phyloP scores from a whole-genome alignment of 2,888 invertebrate species.

The Teleiodes luculella region DNA sequence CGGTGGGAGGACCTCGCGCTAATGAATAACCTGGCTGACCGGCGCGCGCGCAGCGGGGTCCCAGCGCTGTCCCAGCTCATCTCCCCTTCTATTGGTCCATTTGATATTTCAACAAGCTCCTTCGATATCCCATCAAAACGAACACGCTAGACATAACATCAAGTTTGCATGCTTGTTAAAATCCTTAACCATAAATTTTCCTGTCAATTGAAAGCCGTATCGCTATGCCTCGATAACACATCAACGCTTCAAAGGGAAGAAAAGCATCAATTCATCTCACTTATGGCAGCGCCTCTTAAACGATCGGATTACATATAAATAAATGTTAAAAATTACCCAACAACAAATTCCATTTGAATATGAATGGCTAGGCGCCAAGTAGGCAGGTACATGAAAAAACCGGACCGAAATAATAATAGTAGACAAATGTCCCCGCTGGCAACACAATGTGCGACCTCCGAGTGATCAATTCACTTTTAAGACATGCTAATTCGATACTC shows the following conservation, averaged over 20 bases:
- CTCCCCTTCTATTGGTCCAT: slow-evolving; percentile 31
- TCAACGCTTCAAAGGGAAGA: slow-evolving; percentile 40
- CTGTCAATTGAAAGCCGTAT: background rate
- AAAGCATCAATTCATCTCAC: slow-evolving; percentile 55
- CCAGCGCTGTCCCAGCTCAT: background rate
- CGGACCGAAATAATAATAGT: slow-evolving; percentile 69
- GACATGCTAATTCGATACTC: slow-evolving; percentile 70
- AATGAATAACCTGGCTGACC: slow-evolving; percentile 63
- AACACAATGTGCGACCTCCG: slow-evolving; percentile 68
- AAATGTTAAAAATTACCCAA: slow-evolving; percentile 72
- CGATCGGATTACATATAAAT: slow-evolving; percentile 68
- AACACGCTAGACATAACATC: background rate
- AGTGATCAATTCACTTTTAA: slow-evolving; percentile 65
- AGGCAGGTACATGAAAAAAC: slow-evolving; percentile 75
- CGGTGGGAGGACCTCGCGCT: slow-evolving; percentile 71
- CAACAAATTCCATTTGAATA: slow-evolving; percentile 71
- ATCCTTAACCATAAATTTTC: background rate
- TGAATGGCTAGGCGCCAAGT: slow-evolving; percentile 76
- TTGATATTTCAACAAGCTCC: slow-evolving; percentile 20
- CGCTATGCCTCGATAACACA: slow-evolving; percentile 11
- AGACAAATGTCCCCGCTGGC: slow-evolving; percentile 70
- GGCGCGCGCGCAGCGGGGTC: slow-evolving; percentile 22
- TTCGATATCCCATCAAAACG: background rate
- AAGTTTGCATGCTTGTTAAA: background rate
- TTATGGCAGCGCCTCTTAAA: slow-evolving; percentile 39